These are phyloP conservation scores for Thalassarche chlororhynchos DNA, from an alignment of 2,113 vertebrate genomes.

Conservation along the genomic window DNA sequence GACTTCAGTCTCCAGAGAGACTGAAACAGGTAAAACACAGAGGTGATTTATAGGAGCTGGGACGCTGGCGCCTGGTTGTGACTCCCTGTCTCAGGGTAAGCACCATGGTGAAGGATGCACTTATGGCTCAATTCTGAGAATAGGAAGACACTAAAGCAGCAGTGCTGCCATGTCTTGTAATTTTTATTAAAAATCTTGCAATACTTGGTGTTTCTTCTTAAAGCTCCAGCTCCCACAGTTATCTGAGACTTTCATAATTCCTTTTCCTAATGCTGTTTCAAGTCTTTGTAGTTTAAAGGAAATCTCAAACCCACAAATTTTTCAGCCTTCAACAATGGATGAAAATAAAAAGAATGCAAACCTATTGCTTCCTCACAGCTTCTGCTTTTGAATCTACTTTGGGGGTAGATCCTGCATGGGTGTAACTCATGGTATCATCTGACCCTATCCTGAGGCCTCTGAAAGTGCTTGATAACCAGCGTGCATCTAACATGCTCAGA, in stretches of 20 bases:
- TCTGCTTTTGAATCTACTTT: background rate
- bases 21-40: background rate
- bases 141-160: background rate
- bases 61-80: background rate
- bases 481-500: background rate
- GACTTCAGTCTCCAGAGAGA: background rate
- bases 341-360: background rate
- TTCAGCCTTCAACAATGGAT: background rate
- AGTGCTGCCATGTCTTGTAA: background rate
- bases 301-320: background rate
- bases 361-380: background rate
- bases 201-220: background rate
- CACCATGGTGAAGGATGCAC: background rate
- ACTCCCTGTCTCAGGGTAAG: background rate
- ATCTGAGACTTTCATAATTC: background rate
- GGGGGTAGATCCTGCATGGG: background rate
- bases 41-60: background rate
- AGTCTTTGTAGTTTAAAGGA: background rate
- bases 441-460: background rate
- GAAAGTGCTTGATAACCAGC: fast-evolving
- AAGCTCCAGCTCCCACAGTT: background rate
- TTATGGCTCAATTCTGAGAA: background rate
- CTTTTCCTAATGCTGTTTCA: background rate
- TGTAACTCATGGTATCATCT: background rate
- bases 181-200: background rate